Evolutionary conservation across 2,113 vertebrate species (phyloP).

Genomic region (Plecturocebus donacophilus): DNA sequence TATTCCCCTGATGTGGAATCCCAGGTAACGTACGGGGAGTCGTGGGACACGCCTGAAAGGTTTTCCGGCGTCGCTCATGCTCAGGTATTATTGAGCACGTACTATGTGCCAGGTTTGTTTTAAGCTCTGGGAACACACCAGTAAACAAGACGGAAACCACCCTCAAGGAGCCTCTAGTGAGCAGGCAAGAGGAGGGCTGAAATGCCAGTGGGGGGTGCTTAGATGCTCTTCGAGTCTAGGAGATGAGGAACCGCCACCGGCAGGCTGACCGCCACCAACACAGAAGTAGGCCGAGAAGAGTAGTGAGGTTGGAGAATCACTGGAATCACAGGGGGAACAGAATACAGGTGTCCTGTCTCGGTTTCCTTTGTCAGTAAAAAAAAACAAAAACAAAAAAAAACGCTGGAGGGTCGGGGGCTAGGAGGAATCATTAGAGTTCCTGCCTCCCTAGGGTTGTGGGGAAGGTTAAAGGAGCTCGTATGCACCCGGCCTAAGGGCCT

Average conservation of each 20-base stretch:
- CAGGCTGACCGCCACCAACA: not conserved
- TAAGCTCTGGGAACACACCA: not conserved
- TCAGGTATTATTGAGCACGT: not conserved
- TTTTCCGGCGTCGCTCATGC: not conserved
- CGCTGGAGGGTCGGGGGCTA: not conserved
- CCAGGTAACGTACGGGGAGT: too few relatives aligned
- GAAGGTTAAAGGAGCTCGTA: not conserved
- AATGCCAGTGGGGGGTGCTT: too few relatives aligned
- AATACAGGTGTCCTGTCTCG: not conserved
- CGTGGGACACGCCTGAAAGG: not conserved
- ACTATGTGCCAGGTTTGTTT: not conserved
- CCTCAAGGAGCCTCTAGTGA: not conserved
- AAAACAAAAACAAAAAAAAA: too few relatives aligned
- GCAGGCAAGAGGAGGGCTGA: not conserved
- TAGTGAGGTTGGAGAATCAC: not conserved
- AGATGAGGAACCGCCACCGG: not conserved
- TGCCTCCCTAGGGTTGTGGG: fast-evolving
- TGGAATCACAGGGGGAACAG: not conserved
- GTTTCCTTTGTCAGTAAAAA: not conserved
- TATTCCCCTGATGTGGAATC: not conserved
- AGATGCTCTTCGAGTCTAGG: too few relatives aligned
- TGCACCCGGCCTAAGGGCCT: not conserved
- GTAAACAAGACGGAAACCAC: not conserved
- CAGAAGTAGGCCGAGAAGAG: not conserved
- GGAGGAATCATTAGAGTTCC: not conserved